These are phyloP conservation scores for Lindbergichthys nudifrons DNA, from an alignment of 2,797 vertebrate genomes.

Conservation along the genomic window DNA sequence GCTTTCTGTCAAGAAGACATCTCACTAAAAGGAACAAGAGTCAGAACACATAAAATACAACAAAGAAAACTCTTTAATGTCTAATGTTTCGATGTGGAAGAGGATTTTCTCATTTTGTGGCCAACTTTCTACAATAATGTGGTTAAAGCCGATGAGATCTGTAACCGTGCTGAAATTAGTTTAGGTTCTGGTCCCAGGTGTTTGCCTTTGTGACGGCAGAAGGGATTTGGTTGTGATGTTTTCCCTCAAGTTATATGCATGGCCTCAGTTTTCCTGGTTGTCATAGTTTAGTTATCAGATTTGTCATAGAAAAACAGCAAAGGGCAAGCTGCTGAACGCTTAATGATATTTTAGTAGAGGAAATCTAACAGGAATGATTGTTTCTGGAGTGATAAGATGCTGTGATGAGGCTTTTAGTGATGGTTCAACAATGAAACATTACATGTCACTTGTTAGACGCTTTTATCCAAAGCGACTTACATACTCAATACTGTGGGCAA, in stretches of 20 bases:
- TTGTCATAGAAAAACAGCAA: conserved; percentile 42
- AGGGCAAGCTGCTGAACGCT: conserved; percentile 31
- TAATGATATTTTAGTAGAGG: background rate
- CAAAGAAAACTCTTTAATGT: conserved; percentile 21
- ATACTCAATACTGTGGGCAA: too few relatives aligned
- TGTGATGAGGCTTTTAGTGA: background rate
- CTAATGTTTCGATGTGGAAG: conserved; percentile 24
- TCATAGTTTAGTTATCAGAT: conserved; percentile 40
- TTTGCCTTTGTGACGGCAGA: conserved; percentile 52
- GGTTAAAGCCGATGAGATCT: conserved; percentile 51
- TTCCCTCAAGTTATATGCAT: conserved; percentile 46
- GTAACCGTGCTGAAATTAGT: conserved; percentile 55
- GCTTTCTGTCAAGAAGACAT: conserved; percentile 53
- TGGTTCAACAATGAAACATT: background rate
- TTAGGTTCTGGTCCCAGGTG: conserved; percentile 58
- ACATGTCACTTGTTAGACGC: too few relatives aligned
- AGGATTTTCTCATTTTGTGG: conserved; percentile 61
- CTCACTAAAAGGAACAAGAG: conserved; percentile 44
- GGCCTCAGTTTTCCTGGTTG: background rate
- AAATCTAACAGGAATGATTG: conserved; percentile 11
- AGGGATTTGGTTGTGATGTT: conserved; percentile 42
- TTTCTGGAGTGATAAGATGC: background rate
- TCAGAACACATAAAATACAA: conserved; percentile 30
- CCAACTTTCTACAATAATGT: conserved; percentile 38
- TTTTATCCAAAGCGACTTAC: too few relatives aligned